These are phyloP conservation scores for Atherinomorus stipes DNA, from an alignment of 2,113 vertebrate genomes.

Conservation along the genomic window DNA sequence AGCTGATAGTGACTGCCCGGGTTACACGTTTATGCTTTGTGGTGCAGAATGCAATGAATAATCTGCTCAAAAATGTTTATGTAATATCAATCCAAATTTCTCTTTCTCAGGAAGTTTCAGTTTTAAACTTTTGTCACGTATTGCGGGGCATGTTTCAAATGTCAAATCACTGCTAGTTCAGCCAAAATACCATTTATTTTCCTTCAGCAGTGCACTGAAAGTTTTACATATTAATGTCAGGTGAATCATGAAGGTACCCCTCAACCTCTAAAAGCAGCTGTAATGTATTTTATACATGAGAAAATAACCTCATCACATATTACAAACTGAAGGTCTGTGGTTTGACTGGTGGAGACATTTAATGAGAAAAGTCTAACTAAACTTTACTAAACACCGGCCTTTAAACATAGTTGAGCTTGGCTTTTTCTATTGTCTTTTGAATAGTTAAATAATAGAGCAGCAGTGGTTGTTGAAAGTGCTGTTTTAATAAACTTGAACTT, in stretches of 20 bases:
- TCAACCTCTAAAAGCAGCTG: no score
- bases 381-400: no score
- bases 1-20: no score
- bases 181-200: not conserved
- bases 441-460: no score
- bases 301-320: not conserved
- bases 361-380: not conserved
- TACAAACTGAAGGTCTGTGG: not conserved
- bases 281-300: not conserved
- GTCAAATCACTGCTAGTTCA: not conserved
- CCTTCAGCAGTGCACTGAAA: no score
- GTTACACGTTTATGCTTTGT: not conserved
- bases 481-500: no score
- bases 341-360: constrained; percentile 8
- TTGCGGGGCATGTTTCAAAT: not conserved
- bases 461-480: no score
- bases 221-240: not conserved
- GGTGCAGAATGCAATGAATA: not conserved
- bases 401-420: no score
- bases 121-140: not conserved
- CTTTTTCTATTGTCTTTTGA: no score
- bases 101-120: not conserved
- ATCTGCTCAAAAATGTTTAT: not conserved
- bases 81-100: not conserved
- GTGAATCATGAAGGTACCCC: no score